Evolutionary conservation across 2,113 vertebrate species (phyloP).

Genomic region (Myotis yumanensis): DNA sequence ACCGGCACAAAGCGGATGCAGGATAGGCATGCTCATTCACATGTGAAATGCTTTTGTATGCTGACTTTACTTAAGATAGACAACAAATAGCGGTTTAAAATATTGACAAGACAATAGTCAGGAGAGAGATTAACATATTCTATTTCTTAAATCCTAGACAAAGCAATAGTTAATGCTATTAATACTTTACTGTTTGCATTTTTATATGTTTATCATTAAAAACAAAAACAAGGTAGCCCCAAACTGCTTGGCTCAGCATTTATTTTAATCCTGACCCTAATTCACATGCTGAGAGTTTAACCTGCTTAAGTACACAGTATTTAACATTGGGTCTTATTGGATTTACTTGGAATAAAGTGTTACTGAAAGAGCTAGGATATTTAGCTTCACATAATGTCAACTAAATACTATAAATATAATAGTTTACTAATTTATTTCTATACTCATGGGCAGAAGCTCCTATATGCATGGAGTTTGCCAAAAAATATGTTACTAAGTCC

Average conservation of each 20-base stretch:
- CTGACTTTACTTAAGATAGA: not conserved
- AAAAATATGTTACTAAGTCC: not conserved
- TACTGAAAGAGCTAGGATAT: conserved; percentile 40
- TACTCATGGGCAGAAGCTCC: not conserved
- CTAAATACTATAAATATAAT: not conserved
- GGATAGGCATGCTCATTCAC: not conserved
- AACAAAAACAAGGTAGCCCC: not conserved
- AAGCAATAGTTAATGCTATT: not conserved
- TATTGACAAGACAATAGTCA: not conserved
- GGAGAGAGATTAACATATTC: not conserved
- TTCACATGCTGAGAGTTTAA: conserved; percentile 76
- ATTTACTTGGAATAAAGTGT: conserved; percentile 80
- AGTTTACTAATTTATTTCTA: not conserved
- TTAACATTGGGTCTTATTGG: conserved; percentile 77
- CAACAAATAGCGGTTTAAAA: conserved; percentile 19
- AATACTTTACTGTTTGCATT: not conserved
- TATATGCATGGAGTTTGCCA: not conserved
- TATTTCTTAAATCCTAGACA: not conserved
- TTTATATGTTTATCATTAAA: not conserved
- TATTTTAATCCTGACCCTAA: conserved; percentile 72
- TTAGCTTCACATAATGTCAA: not conserved
- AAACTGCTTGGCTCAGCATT: conserved; percentile 34
- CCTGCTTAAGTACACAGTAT: conserved; percentile 78
- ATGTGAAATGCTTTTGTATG: conserved; percentile 4
- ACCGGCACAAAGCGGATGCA: not conserved